phyloP scores from a whole-genome alignment of 2,113 vertebrate genomes.

The Etia nguti region DNA sequence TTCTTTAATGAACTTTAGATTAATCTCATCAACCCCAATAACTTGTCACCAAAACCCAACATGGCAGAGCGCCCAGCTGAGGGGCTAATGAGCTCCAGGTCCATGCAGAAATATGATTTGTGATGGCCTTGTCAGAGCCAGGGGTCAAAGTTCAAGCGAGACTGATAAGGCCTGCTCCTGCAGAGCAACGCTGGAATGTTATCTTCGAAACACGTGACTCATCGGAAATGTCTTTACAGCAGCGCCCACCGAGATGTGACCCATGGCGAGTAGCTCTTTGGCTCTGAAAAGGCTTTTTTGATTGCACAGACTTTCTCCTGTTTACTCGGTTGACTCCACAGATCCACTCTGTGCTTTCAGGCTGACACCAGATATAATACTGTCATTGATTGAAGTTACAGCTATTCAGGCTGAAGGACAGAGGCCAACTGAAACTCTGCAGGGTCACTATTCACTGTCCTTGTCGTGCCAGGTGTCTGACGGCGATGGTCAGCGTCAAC shows the following conservation, averaged over 20 bases:
- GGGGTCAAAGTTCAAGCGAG: conserved; percentile 43
- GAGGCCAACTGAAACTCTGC: conserved; percentile 27
- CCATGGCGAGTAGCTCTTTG: background rate
- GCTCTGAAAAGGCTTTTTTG: conserved; percentile 19
- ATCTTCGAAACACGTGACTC: conserved; percentile 57
- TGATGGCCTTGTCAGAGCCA: background rate
- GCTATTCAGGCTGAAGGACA: conserved; percentile 16
- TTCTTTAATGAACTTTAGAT: background rate
- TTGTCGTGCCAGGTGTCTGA: conserved; percentile 45
- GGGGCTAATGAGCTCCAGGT: background rate
- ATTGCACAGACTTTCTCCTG: conserved; percentile 48
- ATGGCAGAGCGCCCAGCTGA: background rate
- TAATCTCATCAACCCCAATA: background rate
- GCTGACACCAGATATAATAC: conserved; percentile 46
- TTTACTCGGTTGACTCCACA: conserved; percentile 11
- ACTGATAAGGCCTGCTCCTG: conserved; percentile 40
- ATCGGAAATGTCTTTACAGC: conserved; percentile 40
- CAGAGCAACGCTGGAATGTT: conserved; percentile 50
- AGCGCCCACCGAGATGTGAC: conserved; percentile 17
- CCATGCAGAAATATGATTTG: conserved; percentile 11
- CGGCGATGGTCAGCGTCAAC: conserved; percentile 4
- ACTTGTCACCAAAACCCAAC: background rate
- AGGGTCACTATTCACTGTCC: conserved; percentile 15
- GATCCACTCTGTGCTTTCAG: conserved; percentile 51
- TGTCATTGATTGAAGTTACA: conserved; percentile 46